phyloP scores from a whole-genome alignment of 2,888 invertebrate genomes.

The Microplitis manilae region DNA sequence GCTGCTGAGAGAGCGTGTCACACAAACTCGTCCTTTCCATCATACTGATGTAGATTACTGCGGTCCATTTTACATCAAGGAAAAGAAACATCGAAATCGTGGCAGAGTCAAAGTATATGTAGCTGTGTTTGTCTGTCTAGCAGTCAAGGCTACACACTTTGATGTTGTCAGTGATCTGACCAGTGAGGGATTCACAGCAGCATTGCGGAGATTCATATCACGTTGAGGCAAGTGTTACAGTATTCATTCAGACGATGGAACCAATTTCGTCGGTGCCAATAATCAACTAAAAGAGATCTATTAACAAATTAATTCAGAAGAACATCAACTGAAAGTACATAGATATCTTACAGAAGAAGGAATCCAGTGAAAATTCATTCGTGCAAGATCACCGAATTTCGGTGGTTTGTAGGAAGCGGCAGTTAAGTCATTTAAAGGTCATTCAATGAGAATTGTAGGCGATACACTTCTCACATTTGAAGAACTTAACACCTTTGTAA shows the following conservation, averaged over 20 bases:
- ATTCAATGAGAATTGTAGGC: constrained; percentile 52
- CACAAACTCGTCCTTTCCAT: too few species aligned
- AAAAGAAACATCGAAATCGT: too few species aligned
- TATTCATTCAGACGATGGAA: neutral
- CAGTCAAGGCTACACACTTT: too few species aligned
- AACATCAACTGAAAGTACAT: neutral
- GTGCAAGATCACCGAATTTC: constrained; percentile 49
- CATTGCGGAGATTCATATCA: neutral
- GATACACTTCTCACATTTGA: constrained; percentile 57
- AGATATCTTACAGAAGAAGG: neutral
- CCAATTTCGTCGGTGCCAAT: neutral
- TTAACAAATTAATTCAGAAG: neutral
- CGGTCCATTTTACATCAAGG: too few species aligned
- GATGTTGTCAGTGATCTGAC: too few species aligned
- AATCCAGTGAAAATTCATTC: constrained; percentile 24
- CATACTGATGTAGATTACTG: too few species aligned
- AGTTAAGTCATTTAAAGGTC: constrained; percentile 58
- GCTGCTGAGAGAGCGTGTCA: too few species aligned
- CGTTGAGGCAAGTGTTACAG: neutral
- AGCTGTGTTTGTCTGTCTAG: too few species aligned
- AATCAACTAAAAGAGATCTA: neutral
- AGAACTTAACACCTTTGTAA: constrained; percentile 47
- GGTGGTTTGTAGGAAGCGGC: constrained; percentile 44
- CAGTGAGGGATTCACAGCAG: too few species aligned
- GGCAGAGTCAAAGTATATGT: too few species aligned